Percentiles rank a stretch among this genome's conserved stretches.
These are phyloP conservation scores for Eciton burchellii DNA, from an alignment of 1,140 invertebrate species.

Conservation along the genomic window DNA sequence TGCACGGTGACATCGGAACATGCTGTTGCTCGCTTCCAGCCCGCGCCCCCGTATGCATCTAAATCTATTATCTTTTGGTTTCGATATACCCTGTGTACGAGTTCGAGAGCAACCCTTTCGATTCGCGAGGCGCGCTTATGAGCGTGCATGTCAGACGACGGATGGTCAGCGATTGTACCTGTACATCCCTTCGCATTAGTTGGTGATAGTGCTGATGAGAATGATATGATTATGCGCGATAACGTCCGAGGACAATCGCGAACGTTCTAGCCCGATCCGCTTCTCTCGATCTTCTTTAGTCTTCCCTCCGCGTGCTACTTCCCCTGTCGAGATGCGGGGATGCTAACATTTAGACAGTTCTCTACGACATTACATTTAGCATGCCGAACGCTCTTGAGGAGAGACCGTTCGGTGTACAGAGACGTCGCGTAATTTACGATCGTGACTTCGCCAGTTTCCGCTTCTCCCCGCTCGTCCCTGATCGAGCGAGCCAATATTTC, in stretches of 20 bases:
- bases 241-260: not conserved
- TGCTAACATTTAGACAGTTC: conserved; percentile 58
- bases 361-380: conserved; percentile 54
- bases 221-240: conserved; percentile 26
- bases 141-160: conserved; percentile 23
- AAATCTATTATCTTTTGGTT: conserved; percentile 47
- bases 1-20: conserved; percentile 35
- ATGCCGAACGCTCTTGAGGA: conserved; percentile 30
- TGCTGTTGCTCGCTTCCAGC: conserved; percentile 13
- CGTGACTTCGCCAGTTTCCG: not conserved
- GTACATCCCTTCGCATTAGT: conserved; percentile 1
- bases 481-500: not conserved
- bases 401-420: conserved; percentile 27
- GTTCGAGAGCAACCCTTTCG: conserved; percentile 6
- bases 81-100: conserved; percentile 57
- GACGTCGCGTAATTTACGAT: conserved; percentile 26
- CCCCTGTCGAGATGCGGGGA: conserved; percentile 24
- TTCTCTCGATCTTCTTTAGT: not conserved
- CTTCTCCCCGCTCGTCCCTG: not conserved
- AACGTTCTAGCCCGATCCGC: conserved; percentile 15
- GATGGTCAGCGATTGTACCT: conserved; percentile 10
- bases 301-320: not conserved
- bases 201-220: not conserved
- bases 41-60: not conserved
- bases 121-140: not conserved